Evolutionary conservation across 1,140 invertebrate species (phyloP).

Genomic region (Harlomillsia oculata): DNA sequence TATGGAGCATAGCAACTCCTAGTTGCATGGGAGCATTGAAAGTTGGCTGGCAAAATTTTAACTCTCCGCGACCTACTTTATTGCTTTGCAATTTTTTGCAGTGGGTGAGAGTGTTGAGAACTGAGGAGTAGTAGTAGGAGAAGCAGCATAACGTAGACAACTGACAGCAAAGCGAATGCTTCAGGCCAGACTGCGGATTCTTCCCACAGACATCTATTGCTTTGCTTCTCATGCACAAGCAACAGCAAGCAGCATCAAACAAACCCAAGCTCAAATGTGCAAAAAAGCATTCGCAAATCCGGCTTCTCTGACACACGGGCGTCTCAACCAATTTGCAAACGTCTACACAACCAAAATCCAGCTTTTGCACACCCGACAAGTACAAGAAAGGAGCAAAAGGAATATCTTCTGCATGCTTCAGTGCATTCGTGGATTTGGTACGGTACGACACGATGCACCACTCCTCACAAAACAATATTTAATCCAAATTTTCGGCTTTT

Average conservation of each 20-base stretch:
- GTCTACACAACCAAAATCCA: no score
- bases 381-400: no score
- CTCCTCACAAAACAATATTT: no score
- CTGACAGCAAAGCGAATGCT: background rate
- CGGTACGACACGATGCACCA: no score
- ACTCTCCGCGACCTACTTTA: slow-evolving; percentile 25
- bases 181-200: background rate
- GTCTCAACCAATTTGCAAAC: no score
- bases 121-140: background rate
- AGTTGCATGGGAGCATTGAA: background rate
- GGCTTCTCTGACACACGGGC: background rate
- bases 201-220: slow-evolving; percentile 9
- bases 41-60: slow-evolving; percentile 23
- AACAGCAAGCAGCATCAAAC: no score
- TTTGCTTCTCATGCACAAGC: no score
- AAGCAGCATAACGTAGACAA: background rate
- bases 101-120: background rate
- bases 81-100: slow-evolving; percentile 8
- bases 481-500: no score
- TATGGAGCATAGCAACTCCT: background rate
- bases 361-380: no score
- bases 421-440: no score
- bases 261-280: background rate
- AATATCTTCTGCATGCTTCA: no score
- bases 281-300: background rate